Conservation (phyloP, 2,797 vertebrate genomes). For the Limosa lapponica region DNA sequence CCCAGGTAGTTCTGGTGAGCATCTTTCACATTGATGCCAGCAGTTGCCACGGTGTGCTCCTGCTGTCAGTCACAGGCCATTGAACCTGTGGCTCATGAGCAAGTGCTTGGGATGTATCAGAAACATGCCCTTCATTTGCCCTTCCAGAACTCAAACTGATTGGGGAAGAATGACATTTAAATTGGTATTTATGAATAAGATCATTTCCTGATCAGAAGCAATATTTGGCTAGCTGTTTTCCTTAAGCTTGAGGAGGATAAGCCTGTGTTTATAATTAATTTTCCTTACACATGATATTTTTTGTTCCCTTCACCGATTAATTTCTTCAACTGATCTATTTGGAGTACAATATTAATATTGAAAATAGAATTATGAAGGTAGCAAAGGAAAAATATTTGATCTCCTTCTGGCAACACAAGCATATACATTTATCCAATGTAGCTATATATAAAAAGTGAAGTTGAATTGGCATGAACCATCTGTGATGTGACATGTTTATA, state of each 20-base stretch:
- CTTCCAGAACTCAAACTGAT: background rate
- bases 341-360: slow-evolving; percentile 8
- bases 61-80: background rate
- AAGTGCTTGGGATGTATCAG: background rate
- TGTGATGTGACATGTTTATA: background rate
- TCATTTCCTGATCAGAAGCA: background rate
- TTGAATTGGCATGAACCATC: background rate
- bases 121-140: background rate
- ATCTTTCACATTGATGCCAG: background rate
- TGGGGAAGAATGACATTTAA: background rate
- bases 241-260: background rate
- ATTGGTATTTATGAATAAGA: background rate
- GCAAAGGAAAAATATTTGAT: background rate
- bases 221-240: background rate
- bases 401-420: background rate
- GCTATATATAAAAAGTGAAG: background rate
- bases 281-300: background rate
- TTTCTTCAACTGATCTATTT: slow-evolving; percentile 9
- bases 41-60: background rate
- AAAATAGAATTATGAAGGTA: slow-evolving; percentile 9
- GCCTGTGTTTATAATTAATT: background rate
- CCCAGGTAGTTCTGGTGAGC: background rate
- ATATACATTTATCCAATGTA: background rate
- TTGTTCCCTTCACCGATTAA: background rate
- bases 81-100: background rate